Base-by-base conservation (phyloP, 2,113 vertebrate genomes). In the Gadus macrocephalus region DNA sequence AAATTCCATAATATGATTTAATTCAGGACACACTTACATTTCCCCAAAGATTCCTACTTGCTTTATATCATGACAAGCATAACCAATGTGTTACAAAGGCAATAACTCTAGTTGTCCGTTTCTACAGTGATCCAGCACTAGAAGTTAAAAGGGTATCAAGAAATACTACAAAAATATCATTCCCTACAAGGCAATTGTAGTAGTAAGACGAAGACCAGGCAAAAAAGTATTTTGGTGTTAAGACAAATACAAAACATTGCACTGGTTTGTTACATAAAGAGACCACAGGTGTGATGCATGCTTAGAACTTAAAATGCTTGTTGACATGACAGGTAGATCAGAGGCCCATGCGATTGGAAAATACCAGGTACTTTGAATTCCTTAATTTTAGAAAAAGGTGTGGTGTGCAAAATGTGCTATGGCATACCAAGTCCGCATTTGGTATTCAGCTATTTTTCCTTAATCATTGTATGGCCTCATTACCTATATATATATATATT, bases 121-220 rank as follows among this genome's bases (percentile, higher is more conserved):
- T 58, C 38, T 20, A 38, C 67, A 77, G 81, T 77, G 74, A 74
- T 72, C 77, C 72, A 62, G 65, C 74, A 73, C 71, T 58, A 66
- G 3, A 66, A 11, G 38, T 20, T 3, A 49, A 12, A 11, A 9
- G 42, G 42, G 20, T 11, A 38, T 71, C n/a, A 53, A 17, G 2
- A 22, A 17, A 42, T 15, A 58, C 55, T 65, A 38, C 53, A 75
- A 60, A 74, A 79, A 83, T 72, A 74, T 49, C 27, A 62, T 12
- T 20, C 35, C 73, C 71, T 28, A 74, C 49, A 62, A 69, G 53
- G 67, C 20, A 22, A 35, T 71, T 49, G 53, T 25, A 0, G 0
- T 53, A 31, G 31, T 35, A 49, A 7, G 42, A 49, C 42, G 11
- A 14, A 49, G 11, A 49, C 42, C 42, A 49, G 11, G 42, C 42